phyloP scores from a whole-genome alignment of 1,140 invertebrate species.

The Cherax quadricarinatus region DNA sequence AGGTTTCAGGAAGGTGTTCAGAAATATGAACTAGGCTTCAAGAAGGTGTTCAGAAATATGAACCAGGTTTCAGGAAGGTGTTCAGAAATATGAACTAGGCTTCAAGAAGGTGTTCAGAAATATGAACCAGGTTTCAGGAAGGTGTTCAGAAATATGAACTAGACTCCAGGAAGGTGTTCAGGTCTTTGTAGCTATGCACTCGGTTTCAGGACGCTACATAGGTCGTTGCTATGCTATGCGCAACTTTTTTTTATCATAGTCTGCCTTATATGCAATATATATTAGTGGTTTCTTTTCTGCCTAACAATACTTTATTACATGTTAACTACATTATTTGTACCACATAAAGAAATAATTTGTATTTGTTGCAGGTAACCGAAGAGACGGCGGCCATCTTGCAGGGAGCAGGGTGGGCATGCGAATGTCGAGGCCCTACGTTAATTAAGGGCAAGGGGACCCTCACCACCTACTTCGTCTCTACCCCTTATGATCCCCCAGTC shows the following conservation, averaged over 20 bases:
- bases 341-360: background rate
- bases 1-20: too few species aligned
- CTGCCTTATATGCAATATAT: too few species aligned
- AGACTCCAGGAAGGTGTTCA: background rate
- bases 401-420: constrained; percentile 88
- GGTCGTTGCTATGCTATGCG: too few species aligned
- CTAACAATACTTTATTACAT: too few species aligned
- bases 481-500: constrained; percentile 80
- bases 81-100: background rate
- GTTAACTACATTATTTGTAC: too few species aligned
- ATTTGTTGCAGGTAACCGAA: constrained; percentile 83
- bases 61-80: too few species aligned
- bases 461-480: constrained; percentile 93
- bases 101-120: too few species aligned
- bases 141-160: background rate
- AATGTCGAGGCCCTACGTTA: constrained; percentile 90
- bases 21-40: too few species aligned
- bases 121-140: too few species aligned
- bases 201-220: background rate
- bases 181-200: too few species aligned
- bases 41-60: too few species aligned
- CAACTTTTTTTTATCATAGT: background rate
- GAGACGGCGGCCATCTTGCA: constrained; percentile 92
- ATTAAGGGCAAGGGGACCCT: constrained; percentile 97
- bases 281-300: too few species aligned